Evolutionary conservation across 1,140 invertebrate genomes (phyloP).

Genomic region (Phymorhynchus buccinoides): DNA sequence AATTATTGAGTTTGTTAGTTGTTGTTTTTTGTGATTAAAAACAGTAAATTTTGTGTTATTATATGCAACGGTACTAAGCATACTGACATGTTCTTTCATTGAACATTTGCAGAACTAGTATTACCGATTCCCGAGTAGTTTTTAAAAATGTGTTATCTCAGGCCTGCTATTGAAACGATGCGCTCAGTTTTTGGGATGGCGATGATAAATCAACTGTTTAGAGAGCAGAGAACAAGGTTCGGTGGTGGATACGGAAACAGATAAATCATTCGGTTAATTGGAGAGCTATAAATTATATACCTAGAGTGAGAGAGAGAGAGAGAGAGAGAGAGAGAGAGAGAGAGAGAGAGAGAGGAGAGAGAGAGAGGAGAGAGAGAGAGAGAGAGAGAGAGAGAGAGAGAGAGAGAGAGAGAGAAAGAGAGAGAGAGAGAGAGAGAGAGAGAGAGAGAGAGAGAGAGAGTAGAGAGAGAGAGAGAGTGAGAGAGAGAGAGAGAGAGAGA

Average conservation of each 20-base stretch:
- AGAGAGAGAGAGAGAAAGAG: background rate
- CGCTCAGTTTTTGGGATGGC: no score
- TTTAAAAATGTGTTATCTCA: background rate
- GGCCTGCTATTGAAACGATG: background rate
- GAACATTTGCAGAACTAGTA: no score
- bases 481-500: slow-evolving; percentile 22
- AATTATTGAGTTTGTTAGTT: background rate
- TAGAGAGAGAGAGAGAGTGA: background rate
- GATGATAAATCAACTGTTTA: no score
- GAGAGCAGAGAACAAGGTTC: no score
- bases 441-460: no score
- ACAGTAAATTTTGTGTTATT: background rate
- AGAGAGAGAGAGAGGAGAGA: background rate
- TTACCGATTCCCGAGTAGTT: no score
- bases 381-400: background rate
- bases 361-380: background rate
- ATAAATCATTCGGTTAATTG: no score
- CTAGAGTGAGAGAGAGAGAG: background rate
- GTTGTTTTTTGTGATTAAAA: background rate
- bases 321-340: background rate
- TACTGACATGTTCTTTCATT: no score
- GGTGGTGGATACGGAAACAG: no score
- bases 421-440: background rate
- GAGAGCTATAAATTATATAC: no score
- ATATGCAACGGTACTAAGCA: no score